These are phyloP conservation scores for Picathartes gymnocephalus DNA, from an alignment of 2,113 vertebrate genomes.

Conservation along the genomic window DNA sequence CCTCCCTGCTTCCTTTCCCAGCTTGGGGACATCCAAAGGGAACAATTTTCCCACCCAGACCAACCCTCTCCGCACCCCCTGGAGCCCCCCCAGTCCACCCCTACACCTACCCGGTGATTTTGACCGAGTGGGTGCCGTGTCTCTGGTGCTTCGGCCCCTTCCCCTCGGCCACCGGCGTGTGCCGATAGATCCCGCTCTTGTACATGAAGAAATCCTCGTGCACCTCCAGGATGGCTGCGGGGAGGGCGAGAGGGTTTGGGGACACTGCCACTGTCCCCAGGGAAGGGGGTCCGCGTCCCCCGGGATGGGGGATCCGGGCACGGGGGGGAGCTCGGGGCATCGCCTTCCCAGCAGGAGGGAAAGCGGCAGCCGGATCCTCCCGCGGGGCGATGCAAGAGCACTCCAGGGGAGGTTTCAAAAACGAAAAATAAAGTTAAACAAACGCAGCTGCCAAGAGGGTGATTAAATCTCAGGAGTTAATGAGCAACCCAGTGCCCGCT, in stretches of 20 bases:
- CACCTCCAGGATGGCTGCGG: slow-evolving; percentile 92
- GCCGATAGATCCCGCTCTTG: slow-evolving; percentile 87
- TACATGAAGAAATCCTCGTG: slow-evolving; percentile 98
- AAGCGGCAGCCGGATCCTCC: background rate
- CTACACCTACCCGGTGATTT: slow-evolving; percentile 86
- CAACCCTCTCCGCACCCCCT: accelerated
- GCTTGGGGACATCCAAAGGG: background rate
- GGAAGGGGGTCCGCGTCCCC: background rate
- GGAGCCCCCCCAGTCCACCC: accelerated
- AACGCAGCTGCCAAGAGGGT: background rate
- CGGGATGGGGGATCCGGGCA: background rate
- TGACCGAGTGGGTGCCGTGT: slow-evolving; percentile 92
- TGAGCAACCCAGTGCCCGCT: background rate
- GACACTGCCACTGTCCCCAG: accelerated
- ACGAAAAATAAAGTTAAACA: background rate
- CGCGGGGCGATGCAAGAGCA: accelerated
- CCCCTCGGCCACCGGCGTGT: slow-evolving; percentile 80
- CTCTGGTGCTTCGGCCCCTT: slow-evolving; percentile 79
- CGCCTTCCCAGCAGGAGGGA: accelerated
- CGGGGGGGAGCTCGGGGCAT: accelerated
- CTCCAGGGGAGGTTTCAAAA: background rate
- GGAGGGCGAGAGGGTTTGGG: background rate
- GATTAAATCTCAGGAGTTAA: slow-evolving; percentile 21
- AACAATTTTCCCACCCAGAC: accelerated
- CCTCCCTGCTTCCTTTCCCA: background rate